Conservation (phyloP, 2,113 vertebrate genomes). For the Hepsetus odoe region DNA sequence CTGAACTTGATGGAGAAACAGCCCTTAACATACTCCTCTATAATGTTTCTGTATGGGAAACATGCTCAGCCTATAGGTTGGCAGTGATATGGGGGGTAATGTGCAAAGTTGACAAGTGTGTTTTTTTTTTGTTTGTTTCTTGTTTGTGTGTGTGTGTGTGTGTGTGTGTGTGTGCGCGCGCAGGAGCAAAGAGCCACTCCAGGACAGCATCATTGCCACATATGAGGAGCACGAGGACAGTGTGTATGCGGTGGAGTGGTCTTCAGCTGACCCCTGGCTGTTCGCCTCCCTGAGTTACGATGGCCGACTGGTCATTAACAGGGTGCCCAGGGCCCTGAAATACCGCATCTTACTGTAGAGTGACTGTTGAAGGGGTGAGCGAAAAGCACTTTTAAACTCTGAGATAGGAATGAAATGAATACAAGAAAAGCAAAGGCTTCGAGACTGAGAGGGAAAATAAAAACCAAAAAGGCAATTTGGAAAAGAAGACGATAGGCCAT, state of each 20-base stretch:
- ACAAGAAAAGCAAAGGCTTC: background rate
- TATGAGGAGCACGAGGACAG: constrained; percentile 99
- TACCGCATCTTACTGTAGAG: constrained; percentile 88
- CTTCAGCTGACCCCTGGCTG: constrained; percentile 95
- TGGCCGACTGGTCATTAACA: constrained; percentile 95
- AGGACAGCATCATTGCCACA: constrained; percentile 94
- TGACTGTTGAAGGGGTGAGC: background rate
- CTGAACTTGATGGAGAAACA: no score
- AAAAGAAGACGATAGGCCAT: background rate
- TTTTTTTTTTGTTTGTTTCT: no score
- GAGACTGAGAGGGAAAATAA: background rate
- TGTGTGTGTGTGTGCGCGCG: constrained; percentile 19
- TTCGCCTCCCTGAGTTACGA: constrained; percentile 98
- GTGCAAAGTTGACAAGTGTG: no score
- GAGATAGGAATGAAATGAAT: background rate
- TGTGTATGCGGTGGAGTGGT: constrained; percentile 97
- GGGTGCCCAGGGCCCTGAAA: constrained; percentile 93
- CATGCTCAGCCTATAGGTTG: no score
- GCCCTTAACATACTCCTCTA: no score
- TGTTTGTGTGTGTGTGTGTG: background rate
- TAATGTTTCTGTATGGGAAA: no score
- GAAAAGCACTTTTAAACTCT: background rate
- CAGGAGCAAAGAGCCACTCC: constrained; percentile 89
- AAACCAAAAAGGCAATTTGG: background rate
- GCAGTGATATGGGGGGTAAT: no score